Evolutionary conservation across 92 coral and sea anemone genomes (phyloP).

Genomic region (Anthopleura xanthogrammica): DNA sequence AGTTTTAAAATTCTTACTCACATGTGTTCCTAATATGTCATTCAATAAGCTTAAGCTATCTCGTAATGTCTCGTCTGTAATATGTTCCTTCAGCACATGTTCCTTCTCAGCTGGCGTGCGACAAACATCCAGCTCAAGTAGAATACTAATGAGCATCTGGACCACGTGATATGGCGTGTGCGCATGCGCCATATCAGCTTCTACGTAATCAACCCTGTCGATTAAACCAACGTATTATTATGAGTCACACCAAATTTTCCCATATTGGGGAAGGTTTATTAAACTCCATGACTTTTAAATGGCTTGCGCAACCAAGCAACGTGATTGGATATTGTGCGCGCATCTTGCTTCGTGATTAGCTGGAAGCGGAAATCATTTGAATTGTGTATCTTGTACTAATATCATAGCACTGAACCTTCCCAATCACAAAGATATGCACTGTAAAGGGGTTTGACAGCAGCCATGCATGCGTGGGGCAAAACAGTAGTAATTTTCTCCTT

Average conservation of each 20-base stretch:
- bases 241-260: too few relatives aligned
- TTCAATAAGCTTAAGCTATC: constrained; percentile 81
- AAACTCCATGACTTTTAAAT: background rate
- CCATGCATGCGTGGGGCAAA: too few relatives aligned
- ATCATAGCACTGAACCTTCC: too few relatives aligned
- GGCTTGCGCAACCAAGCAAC: background rate
- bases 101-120: constrained; percentile 82
- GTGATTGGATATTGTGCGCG: background rate
- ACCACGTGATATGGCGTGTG: constrained; percentile 95
- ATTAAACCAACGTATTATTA: background rate
- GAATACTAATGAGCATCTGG: constrained; percentile 75
- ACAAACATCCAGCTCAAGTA: constrained; percentile 80
- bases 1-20: constrained; percentile 34
- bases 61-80: constrained; percentile 68
- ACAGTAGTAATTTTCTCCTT: too few relatives aligned
- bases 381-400: too few relatives aligned
- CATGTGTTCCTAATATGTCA: constrained; percentile 95
- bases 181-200: constrained; percentile 99
- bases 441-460: too few relatives aligned
- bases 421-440: too few relatives aligned
- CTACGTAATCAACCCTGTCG: constrained; percentile 89
- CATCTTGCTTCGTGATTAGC: background rate
- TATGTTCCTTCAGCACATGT: constrained; percentile 76
- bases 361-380: background rate
- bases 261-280: too few relatives aligned